phyloP scores from a whole-genome alignment of 2,113 vertebrate species.

The Thunnus maccoyii region DNA sequence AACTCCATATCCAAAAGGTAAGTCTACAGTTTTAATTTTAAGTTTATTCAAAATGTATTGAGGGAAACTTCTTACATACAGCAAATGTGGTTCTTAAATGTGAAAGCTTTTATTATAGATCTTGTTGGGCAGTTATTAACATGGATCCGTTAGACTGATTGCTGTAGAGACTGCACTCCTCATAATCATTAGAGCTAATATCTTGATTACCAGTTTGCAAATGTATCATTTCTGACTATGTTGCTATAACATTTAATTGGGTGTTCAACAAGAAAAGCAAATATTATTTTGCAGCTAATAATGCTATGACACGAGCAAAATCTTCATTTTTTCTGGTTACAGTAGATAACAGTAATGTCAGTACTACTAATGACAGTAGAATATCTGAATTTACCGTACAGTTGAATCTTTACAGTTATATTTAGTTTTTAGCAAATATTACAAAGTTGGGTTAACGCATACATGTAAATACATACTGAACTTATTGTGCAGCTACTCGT shows the following conservation, averaged over 20 bases:
- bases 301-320: too few species aligned
- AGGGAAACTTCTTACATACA: not conserved
- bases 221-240: not conserved
- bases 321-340: not conserved
- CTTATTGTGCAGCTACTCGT: not conserved
- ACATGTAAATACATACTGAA: too few species aligned
- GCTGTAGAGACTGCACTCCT: not conserved
- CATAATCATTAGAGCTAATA: not conserved
- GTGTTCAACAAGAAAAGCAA: not conserved
- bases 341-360: not conserved
- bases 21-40: constrained; percentile 16
- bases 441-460: too few species aligned
- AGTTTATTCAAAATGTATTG: not conserved
- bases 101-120: not conserved
- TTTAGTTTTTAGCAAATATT: too few species aligned
- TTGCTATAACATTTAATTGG: not conserved
- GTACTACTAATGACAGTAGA: not conserved
- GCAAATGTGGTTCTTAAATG: not conserved
- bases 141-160: not conserved
- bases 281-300: not conserved
- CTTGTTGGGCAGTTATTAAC: not conserved
- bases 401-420: too few species aligned
- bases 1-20: constrained; percentile 7
- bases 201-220: not conserved
- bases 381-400: not conserved